A percentile compares a stretch with the other conserved stretches of the same genome.
Evolutionary conservation across 2,113 vertebrate species (phyloP).

Genomic region (Chaetodon auriga): DNA sequence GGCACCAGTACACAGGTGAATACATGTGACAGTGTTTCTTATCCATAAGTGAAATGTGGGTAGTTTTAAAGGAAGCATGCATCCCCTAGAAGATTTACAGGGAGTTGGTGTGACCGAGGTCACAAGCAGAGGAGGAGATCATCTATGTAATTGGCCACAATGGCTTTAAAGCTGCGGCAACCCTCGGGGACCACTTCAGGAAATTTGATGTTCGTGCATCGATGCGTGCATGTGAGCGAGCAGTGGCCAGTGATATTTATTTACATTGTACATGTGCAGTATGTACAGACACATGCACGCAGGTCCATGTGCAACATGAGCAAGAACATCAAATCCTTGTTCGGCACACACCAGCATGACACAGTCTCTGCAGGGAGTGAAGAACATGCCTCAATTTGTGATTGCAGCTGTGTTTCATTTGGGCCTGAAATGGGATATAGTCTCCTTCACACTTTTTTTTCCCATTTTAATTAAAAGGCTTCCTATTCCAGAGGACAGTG

Average conservation of each 20-base stretch:
- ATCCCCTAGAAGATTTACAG: background rate
- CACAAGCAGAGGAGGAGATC: constrained; percentile 31
- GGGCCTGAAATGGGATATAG: constrained; percentile 55
- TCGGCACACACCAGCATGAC: constrained; percentile 32
- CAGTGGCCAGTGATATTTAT: constrained; percentile 3
- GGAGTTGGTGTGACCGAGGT: constrained; percentile 2
- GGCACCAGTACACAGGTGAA: background rate
- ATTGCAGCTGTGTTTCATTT: constrained; percentile 71
- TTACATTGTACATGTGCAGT: constrained; percentile 2
- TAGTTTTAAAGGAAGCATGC: background rate
- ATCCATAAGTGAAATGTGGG: background rate
- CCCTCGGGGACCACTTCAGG: constrained; percentile 34
- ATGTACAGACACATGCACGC: background rate
- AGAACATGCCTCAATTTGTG: constrained; percentile 56
- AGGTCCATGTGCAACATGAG: constrained; percentile 19
- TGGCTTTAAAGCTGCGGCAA: constrained; percentile 13
- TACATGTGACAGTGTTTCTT: background rate
- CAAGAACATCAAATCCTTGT: constrained; percentile 49
- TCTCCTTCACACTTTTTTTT: constrained; percentile 42
- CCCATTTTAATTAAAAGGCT: constrained; percentile 53
- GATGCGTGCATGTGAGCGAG: background rate
- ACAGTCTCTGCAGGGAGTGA: constrained; percentile 35
- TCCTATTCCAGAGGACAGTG: constrained; percentile 16
- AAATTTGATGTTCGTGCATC: constrained; percentile 30
- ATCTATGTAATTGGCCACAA: constrained; percentile 39